phyloP scores from a whole-genome alignment of 2,888 invertebrate species.

The Peribatodes rhomboidaria region DNA sequence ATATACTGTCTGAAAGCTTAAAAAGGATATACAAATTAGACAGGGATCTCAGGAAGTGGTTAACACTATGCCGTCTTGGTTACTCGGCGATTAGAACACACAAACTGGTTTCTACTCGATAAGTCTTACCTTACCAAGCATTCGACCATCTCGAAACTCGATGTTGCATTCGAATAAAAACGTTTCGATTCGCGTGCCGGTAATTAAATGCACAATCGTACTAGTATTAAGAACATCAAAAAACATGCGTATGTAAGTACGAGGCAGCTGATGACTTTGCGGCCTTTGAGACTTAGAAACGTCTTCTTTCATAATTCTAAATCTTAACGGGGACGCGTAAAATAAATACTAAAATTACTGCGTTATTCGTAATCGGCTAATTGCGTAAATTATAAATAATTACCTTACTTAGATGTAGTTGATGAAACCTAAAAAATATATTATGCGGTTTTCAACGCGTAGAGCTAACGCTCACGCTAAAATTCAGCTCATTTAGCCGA shows the following conservation, averaged over 20 bases:
- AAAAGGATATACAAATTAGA: slow-evolving; percentile 18
- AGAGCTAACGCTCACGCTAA: too few relatives aligned
- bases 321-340: slow-evolving; percentile 29
- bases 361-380: slow-evolving; percentile 25
- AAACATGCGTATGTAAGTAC: slow-evolving; percentile 48
- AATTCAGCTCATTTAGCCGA: too few relatives aligned
- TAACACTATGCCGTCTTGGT: slow-evolving; percentile 22
- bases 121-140: slow-evolving; percentile 11
- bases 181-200: slow-evolving; percentile 60
- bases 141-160: slow-evolving; percentile 19
- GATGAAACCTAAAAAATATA: not conserved
- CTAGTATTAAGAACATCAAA: slow-evolving; percentile 61
- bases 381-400: slow-evolving; percentile 25
- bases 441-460: not conserved
- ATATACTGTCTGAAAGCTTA: slow-evolving; percentile 26
- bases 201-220: slow-evolving; percentile 65
- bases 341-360: slow-evolving; percentile 25
- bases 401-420: not conserved
- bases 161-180: slow-evolving; percentile 47
- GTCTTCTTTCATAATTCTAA: slow-evolving; percentile 29
- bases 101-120: not conserved
- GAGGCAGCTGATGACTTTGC: slow-evolving; percentile 41
- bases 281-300: slow-evolving; percentile 43
- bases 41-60: slow-evolving; percentile 31
- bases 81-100: slow-evolving; percentile 24